phyloP scores from a whole-genome alignment of 2,113 vertebrate genomes.

The Catharus bicknelli region DNA sequence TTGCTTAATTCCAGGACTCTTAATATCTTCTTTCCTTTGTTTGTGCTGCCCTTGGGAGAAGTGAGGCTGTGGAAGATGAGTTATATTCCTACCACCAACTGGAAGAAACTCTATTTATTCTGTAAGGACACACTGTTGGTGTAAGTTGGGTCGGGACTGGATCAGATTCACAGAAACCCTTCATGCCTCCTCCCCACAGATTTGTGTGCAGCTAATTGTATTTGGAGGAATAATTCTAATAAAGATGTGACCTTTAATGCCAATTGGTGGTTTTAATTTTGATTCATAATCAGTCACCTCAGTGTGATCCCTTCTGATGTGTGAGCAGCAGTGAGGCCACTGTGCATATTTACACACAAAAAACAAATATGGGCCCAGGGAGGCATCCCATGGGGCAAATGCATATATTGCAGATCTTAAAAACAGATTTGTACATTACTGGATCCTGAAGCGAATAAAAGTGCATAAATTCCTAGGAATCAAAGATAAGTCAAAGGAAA shows the following conservation, averaged over 20 bases:
- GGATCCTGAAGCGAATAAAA: slow-evolving; percentile 53
- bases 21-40: background rate
- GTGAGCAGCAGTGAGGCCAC: slow-evolving; percentile 60
- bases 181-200: slow-evolving; percentile 38
- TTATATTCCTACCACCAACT: background rate
- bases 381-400: slow-evolving; percentile 63
- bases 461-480: slow-evolving; percentile 61
- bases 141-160: background rate
- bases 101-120: background rate
- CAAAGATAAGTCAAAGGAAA: background rate
- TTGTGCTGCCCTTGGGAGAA: background rate
- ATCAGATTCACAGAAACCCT: background rate
- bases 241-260: slow-evolving; percentile 80
- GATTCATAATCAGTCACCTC: slow-evolving; percentile 73
- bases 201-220: slow-evolving; percentile 69
- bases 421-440: slow-evolving; percentile 62
- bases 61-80: background rate
- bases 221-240: slow-evolving; percentile 80
- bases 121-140: background rate
- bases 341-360: slow-evolving; percentile 73
- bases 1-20: background rate
- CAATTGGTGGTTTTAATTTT: slow-evolving; percentile 78
- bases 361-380: slow-evolving; percentile 72
- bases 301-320: slow-evolving; percentile 61
- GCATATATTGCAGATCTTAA: slow-evolving; percentile 64